phyloP scores from a whole-genome alignment of 1,140 invertebrate genomes.

The Stenopsyche tienmushanensis region DNA sequence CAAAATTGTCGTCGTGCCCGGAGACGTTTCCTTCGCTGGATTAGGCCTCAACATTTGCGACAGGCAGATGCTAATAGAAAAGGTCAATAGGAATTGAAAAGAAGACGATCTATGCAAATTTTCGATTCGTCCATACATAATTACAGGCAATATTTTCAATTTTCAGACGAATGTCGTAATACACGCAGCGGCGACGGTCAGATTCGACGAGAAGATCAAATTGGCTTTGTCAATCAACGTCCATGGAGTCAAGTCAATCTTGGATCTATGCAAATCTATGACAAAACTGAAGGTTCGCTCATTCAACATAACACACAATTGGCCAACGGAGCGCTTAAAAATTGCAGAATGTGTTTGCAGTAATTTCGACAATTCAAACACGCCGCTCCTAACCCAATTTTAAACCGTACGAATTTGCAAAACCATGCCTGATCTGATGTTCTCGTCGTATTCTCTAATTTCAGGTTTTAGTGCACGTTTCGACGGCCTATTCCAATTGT shows the following conservation, averaged over 20 bases:
- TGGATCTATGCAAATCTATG: slow-evolving; percentile 67
- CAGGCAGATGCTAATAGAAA: slow-evolving; percentile 58
- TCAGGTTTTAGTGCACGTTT: slow-evolving; percentile 66
- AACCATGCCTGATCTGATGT: neutral
- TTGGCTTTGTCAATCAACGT: slow-evolving; percentile 70
- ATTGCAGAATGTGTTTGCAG: neutral
- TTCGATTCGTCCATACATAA: too few species aligned
- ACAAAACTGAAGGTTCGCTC: slow-evolving; percentile 60
- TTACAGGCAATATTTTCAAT: slow-evolving; percentile 18
- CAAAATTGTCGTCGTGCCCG: slow-evolving; percentile 64
- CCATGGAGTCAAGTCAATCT: slow-evolving; percentile 62
- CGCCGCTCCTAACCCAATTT: neutral
- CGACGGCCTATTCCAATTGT: slow-evolving; percentile 71
- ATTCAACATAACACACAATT: slow-evolving; percentile 2
- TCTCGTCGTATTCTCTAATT: slow-evolving; percentile 13
- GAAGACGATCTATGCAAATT: neutral
- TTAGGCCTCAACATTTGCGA: slow-evolving; percentile 64
- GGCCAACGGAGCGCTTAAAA: neutral
- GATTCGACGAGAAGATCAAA: slow-evolving; percentile 69
- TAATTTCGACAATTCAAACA: neutral
- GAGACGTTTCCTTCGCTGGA: slow-evolving; percentile 63
- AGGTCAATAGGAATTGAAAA: slow-evolving; percentile 49
- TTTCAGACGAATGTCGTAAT: slow-evolving; percentile 70
- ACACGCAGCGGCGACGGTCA: slow-evolving; percentile 69
- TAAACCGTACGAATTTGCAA: neutral